Evolutionary conservation across 64 coral and sea anemone genomes (phyloP), one percentile per base, ranked within the genome.

Genomic region (Dendronephthya gigantea): DNA sequence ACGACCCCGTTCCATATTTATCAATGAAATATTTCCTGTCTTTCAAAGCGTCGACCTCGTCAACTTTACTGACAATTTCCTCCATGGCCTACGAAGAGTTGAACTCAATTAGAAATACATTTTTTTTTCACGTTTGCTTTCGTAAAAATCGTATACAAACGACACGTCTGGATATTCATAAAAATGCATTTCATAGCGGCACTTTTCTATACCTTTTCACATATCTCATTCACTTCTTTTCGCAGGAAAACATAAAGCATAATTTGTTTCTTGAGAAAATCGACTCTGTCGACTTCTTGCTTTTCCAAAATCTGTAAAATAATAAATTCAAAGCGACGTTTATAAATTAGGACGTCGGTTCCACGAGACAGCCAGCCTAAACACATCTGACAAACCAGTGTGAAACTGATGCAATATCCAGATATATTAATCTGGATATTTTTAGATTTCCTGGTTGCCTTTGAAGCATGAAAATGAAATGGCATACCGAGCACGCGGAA

Each of bases 141-240:
- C 4, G 41, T 45, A 45, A 45, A 11, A 6, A 11, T 45, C n/a
- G n/a, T 45, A 45, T 11, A 11, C 41, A 45, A 45, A 45, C 41
- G 41, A 11, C 41, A 45, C 41, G 11, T 45, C 41, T 45, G 41
- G 4, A 45, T 45, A 45, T 45, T 45, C 11, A 45, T 45, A 45
- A 45, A 45, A 45, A 45, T 45, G 41, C 11, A 45, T 45, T 45
- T 45, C 41, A 4, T 9, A 79, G 36, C 15, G 4, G 29, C 13
- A n/a, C n/a, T n/a, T n/a, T n/a, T n/a, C n/a, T n/a, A n/a, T 34
- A 79, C 72, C 72, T 79, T 79, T 39, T 79, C 72, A 79, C 72
- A 79, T 36, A 79, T 79, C 37, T 79, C 72, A 39, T 79, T 79
- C 25, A 79, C 72, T 35, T 79, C 72, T 34, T 79, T 79, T 33